Base-by-base conservation (phyloP, 2,797 vertebrate genomes). In the Macropodus opercularis region DNA sequence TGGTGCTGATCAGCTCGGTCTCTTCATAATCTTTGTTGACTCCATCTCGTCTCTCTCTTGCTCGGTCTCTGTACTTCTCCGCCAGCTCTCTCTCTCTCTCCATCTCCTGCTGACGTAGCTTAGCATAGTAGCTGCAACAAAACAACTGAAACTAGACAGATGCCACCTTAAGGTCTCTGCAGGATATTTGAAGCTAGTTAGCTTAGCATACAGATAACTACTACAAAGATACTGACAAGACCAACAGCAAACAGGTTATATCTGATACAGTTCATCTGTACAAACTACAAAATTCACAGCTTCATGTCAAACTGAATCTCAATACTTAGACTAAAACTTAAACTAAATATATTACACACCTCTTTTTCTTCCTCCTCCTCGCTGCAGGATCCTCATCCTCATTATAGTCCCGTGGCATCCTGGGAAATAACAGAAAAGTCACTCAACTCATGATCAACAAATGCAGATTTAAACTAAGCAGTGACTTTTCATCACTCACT, bases 1-100 rank as follows among this genome's bases (percentile, higher is more conserved):
- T 99, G 31, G 97, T 98, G 90, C 96, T 98, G 75, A 99, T 99
- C 35, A 98, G 93, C 57, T 98, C 96, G 0, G 96, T 98, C 85
- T 99, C 97, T 60, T 98, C 97, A 0, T 99, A 99, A 76, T 98
- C 97, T 63, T 98, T 98, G 91, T 99, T 99, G 49, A 98, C 95
- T 0, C 97, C 97, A 21, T 99, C 97, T 44, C 97, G 89, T 17
- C 97, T 82, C 85, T 99, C 97, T 59, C 97, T 92, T 7, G 97
- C 97, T 56, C 97, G 81, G 70, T 99, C 97, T 23, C 96, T 83
- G 88, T 99, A 99, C 67, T 98, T 98, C 90, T 99, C 97, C 0
- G 97, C 97, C 56, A 99, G 84, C 63, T 98, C 96, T 35, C 96
- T 80, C 87, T 98, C 97, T 0, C 97, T 85, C 79, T 99, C 97